phyloP scores from a whole-genome alignment of 2,113 vertebrate species.

The Orthonyx spaldingii region DNA sequence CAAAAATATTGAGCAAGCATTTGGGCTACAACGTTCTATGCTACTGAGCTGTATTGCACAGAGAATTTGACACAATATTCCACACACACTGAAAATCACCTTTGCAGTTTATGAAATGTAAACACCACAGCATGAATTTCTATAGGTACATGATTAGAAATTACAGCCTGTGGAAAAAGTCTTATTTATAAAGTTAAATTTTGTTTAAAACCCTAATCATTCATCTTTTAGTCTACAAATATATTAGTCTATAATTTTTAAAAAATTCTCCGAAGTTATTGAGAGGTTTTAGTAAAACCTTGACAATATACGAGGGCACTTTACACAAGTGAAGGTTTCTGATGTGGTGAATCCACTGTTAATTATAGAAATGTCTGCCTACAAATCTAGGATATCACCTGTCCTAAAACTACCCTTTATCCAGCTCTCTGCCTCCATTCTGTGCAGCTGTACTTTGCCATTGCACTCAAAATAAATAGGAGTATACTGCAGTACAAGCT shows the following conservation, averaged over 20 bases:
- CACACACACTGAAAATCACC: slow-evolving; percentile 28
- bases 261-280: background rate
- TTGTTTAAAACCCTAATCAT: slow-evolving; percentile 54
- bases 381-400: slow-evolving; percentile 38
- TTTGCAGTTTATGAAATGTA: slow-evolving; percentile 60
- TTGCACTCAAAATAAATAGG: background rate
- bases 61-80: slow-evolving; percentile 1
- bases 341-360: background rate
- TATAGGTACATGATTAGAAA: slow-evolving; percentile 65
- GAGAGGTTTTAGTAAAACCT: background rate
- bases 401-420: slow-evolving; percentile 44
- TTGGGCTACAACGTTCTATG: slow-evolving; percentile 15
- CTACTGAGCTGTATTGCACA: slow-evolving; percentile 27
- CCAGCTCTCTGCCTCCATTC: background rate
- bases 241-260: background rate
- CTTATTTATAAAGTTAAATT: slow-evolving; percentile 49
- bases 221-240: slow-evolving; percentile 6
- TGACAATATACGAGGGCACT: background rate
- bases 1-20: background rate
- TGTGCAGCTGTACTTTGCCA: background rate
- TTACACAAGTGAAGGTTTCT: background rate
- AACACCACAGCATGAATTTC: slow-evolving; percentile 49
- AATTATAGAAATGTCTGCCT: background rate
- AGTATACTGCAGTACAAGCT: background rate
- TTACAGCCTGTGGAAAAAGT: slow-evolving; percentile 44